These are phyloP conservation scores for Hafferia zeledoni DNA, from an alignment of 2,797 vertebrate species.

Conservation along the genomic window DNA sequence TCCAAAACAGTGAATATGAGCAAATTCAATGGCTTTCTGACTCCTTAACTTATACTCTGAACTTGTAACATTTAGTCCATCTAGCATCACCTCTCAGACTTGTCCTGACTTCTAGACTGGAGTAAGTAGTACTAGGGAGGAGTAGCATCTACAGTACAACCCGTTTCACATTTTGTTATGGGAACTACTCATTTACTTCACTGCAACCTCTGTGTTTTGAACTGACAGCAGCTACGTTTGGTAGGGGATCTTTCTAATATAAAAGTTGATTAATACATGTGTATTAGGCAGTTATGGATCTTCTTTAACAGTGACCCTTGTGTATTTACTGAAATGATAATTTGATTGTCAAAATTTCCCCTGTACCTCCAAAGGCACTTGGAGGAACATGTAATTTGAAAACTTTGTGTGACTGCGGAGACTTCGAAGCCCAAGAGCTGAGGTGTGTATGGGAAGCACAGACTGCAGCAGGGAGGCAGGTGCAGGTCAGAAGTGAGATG, in stretches of 20 bases:
- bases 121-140: neutral
- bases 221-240: neutral
- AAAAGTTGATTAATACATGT: neutral
- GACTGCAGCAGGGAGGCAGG: neutral
- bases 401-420: neutral
- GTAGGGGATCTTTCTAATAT: neutral
- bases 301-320: neutral
- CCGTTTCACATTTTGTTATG: neutral
- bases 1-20: neutral
- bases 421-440: neutral
- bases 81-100: neutral
- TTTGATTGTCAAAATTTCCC: neutral
- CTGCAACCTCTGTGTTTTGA: neutral
- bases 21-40: neutral
- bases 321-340: neutral
- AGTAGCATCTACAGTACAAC: neutral
- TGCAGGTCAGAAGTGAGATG: neutral
- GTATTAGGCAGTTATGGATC: neutral
- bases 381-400: neutral
- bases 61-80: neutral
- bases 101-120: neutral
- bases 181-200: neutral
- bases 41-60: neutral
- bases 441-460: neutral
- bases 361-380: neutral